Conservation (phyloP, 2,888 invertebrate species). For the Notodonta dromedarius region DNA sequence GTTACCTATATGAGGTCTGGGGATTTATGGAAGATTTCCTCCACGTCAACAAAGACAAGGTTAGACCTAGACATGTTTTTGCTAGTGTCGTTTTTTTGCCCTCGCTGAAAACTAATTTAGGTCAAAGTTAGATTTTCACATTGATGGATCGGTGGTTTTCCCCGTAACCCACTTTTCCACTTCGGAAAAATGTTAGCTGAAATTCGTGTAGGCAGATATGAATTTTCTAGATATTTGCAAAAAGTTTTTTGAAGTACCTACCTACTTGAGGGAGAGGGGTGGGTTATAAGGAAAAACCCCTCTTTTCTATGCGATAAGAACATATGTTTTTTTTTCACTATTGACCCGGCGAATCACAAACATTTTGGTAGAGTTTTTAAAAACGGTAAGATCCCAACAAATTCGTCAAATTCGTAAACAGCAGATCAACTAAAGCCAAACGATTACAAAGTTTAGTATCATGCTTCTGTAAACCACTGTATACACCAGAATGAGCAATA, state of each 20-base stretch:
- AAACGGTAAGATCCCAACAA: too few species aligned
- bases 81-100: not conserved
- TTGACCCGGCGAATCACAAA: too few species aligned
- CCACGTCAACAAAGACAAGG: too few species aligned
- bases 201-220: not conserved
- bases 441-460: not conserved
- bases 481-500: not conserved
- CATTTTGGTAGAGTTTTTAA: too few species aligned
- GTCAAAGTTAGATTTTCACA: not conserved
- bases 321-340: too few species aligned
- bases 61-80: not conserved
- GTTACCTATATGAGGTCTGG: too few species aligned
- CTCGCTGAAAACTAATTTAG: not conserved
- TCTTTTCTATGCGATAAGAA: too few species aligned
- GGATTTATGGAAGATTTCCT: too few species aligned
- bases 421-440: not conserved
- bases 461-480: not conserved
- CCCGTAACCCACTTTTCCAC: not conserved
- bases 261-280: too few species aligned
- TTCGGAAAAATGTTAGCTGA: not conserved
- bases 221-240: not conserved
- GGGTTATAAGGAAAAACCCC: not conserved
- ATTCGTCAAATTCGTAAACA: too few species aligned
- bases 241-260: too few species aligned
- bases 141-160: not conserved